These are phyloP conservation scores for Platycheirus rosarum DNA, from an alignment of 2,888 invertebrate genomes.

Conservation along the genomic window DNA sequence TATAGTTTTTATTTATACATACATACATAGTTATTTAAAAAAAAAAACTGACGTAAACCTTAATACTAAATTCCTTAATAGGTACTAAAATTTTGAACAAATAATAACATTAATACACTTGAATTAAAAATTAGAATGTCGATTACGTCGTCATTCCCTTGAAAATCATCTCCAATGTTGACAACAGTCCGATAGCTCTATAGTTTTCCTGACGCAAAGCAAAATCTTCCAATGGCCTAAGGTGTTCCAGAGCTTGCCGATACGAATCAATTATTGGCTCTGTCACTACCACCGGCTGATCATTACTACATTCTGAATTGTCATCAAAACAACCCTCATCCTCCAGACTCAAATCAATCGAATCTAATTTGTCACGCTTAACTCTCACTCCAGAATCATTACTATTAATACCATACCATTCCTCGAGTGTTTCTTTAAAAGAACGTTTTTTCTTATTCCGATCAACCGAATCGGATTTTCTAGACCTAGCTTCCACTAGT, in stretches of 20 bases:
- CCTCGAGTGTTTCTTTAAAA: constrained; percentile 1
- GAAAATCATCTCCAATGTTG: constrained; percentile 18
- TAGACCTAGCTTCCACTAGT: too few species aligned
- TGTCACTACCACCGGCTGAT: not conserved
- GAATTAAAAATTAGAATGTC: too few species aligned
- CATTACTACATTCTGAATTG: not conserved
- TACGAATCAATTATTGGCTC: constrained; percentile 74
- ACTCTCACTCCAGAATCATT: not conserved
- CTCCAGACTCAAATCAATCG: constrained; percentile 24
- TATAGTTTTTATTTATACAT: too few species aligned
- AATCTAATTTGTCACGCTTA: not conserved
- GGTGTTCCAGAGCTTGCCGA: constrained; percentile 79
- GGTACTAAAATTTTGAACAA: too few species aligned
- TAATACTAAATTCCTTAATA: too few species aligned
- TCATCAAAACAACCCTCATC: constrained; percentile 16
- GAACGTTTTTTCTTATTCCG: not conserved
- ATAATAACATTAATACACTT: too few species aligned
- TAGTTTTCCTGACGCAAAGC: constrained; percentile 80
- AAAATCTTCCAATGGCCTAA: constrained; percentile 80
- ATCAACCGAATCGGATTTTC: too few species aligned
- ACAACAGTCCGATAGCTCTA: constrained; percentile 79
- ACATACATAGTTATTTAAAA: too few species aligned
- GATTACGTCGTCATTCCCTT: not conserved
- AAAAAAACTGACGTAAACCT: too few species aligned
- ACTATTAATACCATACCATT: not conserved